Percentiles rank a stretch among this genome's conserved stretches.
These are phyloP conservation scores for pig (Sus scrofa) DNA, from an alignment of 2,113 vertebrate genomes.

Conservation along the genomic window T2T-Sscrofa CM000812.6:231244501-231245000, in stretches of 20 bases:
- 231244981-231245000: neutral
- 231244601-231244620: neutral
- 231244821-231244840: neutral
- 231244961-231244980: neutral
- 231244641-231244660: neutral
- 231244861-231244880: neutral
- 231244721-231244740: neutral
- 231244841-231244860: neutral
- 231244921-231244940: neutral
- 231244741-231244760: neutral
- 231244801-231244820: neutral
- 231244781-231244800: neutral
- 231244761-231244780: neutral
- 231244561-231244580: neutral
- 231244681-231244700: neutral
- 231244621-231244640: neutral
- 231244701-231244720: neutral
- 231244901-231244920: neutral
- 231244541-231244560: neutral
- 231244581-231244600: neutral
- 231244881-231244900: neutral
- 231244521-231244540: neutral
- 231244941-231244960: neutral
- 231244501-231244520: neutral
- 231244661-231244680: neutral